These are phyloP conservation scores for Chymomyza amoena DNA, from an alignment of 2,888 invertebrate genomes.

Conservation along the genomic window DNA sequence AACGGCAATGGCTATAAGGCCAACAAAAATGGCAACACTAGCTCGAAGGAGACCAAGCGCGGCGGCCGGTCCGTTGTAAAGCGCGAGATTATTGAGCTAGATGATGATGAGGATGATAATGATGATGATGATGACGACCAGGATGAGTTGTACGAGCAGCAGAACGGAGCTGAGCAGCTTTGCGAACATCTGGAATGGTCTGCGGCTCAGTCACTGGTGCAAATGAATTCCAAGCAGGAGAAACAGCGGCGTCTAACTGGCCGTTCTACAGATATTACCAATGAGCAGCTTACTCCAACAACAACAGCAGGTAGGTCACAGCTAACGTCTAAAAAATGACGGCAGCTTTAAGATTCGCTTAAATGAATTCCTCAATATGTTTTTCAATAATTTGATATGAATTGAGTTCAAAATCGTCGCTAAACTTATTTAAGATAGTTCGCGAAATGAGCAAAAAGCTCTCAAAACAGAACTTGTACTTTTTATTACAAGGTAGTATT, in stretches of 20 bases:
- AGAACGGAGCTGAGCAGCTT: constrained; percentile 54
- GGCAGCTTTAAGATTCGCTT: neutral
- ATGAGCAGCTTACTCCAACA: constrained; percentile 22
- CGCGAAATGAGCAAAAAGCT: too few relatives aligned
- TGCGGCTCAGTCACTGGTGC: constrained; percentile 77
- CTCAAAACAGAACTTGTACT: too few relatives aligned
- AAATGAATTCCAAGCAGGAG: constrained; percentile 77
- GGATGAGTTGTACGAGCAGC: constrained; percentile 20
- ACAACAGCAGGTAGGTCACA: constrained; percentile 43
- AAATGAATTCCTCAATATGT: too few relatives aligned
- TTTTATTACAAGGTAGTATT: too few relatives aligned
- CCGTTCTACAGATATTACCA: neutral
- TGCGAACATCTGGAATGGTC: constrained; percentile 77
- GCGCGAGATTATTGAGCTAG: constrained; percentile 56
- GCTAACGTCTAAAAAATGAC: constrained; percentile 11
- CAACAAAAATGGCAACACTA: constrained; percentile 8
- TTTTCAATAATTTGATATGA: too few relatives aligned
- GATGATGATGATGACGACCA: constrained; percentile 24
- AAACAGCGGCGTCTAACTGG: constrained; percentile 56
- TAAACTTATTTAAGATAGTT: too few relatives aligned
- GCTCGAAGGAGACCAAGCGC: constrained; percentile 43
- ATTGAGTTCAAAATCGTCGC: too few relatives aligned
- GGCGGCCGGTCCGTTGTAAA: constrained; percentile 50
- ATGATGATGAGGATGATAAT: constrained; percentile 38
- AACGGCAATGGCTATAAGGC: constrained; percentile 32